A percentile compares a stretch with the other conserved stretches of the same genome.
These are phyloP conservation scores for Lepidocolaptes lacrymiger DNA, from an alignment of 2,797 vertebrate species.

Conservation along the genomic window DNA sequence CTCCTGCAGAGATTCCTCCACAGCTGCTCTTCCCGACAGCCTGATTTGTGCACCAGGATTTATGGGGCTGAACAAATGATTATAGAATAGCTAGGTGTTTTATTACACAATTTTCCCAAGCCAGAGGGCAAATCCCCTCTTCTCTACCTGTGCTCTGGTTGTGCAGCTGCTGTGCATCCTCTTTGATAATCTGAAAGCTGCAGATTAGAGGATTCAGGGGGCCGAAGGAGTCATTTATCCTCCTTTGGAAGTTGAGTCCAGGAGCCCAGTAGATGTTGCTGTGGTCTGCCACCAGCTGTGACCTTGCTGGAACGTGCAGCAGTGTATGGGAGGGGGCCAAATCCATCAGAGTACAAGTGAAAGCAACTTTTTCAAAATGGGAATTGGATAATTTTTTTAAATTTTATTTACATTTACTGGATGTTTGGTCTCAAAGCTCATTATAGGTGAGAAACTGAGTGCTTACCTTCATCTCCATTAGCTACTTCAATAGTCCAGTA, in stretches of 20 bases:
- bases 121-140: not conserved
- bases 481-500: not conserved
- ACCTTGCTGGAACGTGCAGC: not conserved
- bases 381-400: not conserved
- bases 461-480: not conserved
- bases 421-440: not conserved
- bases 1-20: not conserved
- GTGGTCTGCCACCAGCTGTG: rapidly evolving
- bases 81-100: not conserved
- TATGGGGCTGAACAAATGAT: constrained; percentile 22
- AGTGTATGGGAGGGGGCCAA: rapidly evolving
- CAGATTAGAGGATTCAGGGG: not conserved
- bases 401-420: not conserved
- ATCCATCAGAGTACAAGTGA: not conserved
- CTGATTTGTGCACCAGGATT: not conserved
- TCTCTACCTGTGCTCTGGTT: not conserved
- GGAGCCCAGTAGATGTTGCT: not conserved
- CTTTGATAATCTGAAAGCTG: not conserved
- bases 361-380: not conserved
- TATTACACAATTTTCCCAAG: constrained; percentile 8
- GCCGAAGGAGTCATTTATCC: not conserved
- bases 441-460: not conserved
- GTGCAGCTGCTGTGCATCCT: not conserved
- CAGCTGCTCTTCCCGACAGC: not conserved
- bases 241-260: not conserved